These are phyloP conservation scores for Lucifuga dentata DNA, from an alignment of 2,113 vertebrate genomes.

Conservation along the genomic window DNA sequence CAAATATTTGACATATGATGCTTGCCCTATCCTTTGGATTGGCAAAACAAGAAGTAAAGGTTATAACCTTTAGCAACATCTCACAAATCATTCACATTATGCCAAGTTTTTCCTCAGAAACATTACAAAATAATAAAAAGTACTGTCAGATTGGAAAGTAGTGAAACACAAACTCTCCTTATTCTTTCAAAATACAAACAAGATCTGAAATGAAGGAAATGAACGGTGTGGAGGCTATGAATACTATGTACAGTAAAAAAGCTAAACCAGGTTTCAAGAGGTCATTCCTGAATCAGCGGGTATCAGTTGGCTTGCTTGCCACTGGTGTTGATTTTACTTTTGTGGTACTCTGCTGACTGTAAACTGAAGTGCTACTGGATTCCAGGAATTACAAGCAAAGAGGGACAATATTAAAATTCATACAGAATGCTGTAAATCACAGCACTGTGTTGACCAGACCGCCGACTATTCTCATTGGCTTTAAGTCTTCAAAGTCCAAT, in stretches of 20 bases:
- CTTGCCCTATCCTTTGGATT: conserved; percentile 68
- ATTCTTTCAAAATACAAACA: conserved; percentile 56
- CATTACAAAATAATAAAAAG: conserved; percentile 48
- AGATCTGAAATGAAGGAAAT: conserved; percentile 41
- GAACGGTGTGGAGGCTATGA: conserved; percentile 50
- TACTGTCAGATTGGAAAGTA: conserved; percentile 48
- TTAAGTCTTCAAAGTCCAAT: conserved; percentile 36
- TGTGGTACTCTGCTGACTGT: conserved; percentile 22
- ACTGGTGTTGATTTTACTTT: conserved; percentile 26
- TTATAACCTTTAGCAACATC: conserved; percentile 66
- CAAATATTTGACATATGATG: conserved; percentile 46
- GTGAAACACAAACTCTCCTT: conserved; percentile 50
- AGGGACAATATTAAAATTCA: conserved; percentile 18
- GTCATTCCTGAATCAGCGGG: conserved; percentile 49
- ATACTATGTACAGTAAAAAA: conserved; percentile 76
- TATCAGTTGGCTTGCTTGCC: conserved; percentile 5
- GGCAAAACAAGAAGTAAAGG: conserved; percentile 70
- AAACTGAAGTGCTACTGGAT: conserved; percentile 18
- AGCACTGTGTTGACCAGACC: conserved; percentile 36
- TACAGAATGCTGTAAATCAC: conserved; percentile 36
- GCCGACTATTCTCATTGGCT: conserved; percentile 20
- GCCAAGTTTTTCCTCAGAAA: conserved; percentile 38
- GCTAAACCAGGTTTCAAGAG: conserved; percentile 56
- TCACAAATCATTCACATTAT: conserved; percentile 63
- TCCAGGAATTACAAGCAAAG: conserved; percentile 9